A percentile compares a stretch with the other conserved stretches of the same genome.
Conservation (phyloP, 2,797 vertebrate genomes). For the Momotus momota region DNA sequence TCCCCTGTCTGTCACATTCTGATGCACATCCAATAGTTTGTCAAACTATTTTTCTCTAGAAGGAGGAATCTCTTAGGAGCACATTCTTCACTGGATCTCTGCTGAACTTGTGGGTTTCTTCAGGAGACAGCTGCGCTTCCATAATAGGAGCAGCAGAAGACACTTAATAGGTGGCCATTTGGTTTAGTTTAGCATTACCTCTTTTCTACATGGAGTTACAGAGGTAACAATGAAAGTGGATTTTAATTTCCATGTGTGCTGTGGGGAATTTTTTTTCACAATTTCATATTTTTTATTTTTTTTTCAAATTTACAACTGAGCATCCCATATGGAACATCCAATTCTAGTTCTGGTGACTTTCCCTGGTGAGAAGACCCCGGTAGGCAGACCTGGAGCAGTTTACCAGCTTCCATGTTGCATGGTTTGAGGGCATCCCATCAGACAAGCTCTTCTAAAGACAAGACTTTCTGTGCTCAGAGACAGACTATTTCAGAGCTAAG, state of each 20-base stretch:
- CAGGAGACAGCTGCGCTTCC: not conserved
- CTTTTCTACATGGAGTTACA: not conserved
- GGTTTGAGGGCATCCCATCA: not conserved
- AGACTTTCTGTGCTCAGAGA: not conserved
- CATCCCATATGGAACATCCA: not conserved
- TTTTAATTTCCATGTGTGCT: not conserved
- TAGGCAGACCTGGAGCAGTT: not conserved
- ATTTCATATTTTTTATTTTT: not conserved
- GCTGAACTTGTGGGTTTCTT: not conserved
- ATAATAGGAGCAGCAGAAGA: not conserved
- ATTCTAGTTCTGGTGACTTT: not conserved
- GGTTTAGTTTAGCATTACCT: not conserved
- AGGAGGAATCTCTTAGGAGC: not conserved
- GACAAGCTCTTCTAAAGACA: not conserved
- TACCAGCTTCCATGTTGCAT: not conserved
- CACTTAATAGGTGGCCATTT: fast-evolving
- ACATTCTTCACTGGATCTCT: not conserved
- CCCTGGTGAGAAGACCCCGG: not conserved
- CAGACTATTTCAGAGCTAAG: not conserved
- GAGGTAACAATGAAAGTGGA: not conserved
- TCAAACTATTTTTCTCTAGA: not conserved
- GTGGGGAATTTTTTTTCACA: not conserved
- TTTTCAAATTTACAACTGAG: conserved; percentile 19
- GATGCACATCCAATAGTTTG: not conserved
- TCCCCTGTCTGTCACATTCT: not conserved